Percentiles rank a stretch among this genome's conserved stretches.
These are phyloP conservation scores for Lagodon rhomboides DNA, from an alignment of 2,797 vertebrate species.

Conservation along the genomic window DNA sequence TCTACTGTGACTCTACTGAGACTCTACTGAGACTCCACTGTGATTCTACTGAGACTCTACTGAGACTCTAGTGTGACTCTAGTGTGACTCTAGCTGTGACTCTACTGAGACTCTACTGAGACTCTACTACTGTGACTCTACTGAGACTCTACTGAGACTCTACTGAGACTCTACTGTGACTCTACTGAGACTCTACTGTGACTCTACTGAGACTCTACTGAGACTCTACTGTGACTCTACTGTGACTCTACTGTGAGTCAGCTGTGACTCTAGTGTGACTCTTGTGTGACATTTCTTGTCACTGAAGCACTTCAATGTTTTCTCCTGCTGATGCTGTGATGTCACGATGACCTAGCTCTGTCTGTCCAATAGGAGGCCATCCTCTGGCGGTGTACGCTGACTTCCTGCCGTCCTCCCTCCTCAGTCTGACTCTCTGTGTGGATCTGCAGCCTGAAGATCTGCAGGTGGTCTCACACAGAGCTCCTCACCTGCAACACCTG, in stretches of 20 bases:
- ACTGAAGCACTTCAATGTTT: no score
- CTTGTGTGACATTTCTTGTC: no score
- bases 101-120: background rate
- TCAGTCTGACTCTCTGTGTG: conserved; percentile 61
- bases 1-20: no score
- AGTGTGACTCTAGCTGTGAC: no score
- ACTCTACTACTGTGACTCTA: background rate
- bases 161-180: no score
- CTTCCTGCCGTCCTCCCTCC: conserved; percentile 58
- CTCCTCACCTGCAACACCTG: conserved; percentile 57
- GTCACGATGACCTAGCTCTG: background rate
- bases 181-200: background rate
- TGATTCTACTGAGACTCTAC: background rate
- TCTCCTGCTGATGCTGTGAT: background rate
- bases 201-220: no score
- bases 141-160: background rate
- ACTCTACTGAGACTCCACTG: no score
- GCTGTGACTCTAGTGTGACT: background rate
- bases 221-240: background rate
- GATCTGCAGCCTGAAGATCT: conserved; percentile 61
- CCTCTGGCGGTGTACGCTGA: conserved; percentile 51
- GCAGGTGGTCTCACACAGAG: conserved; percentile 43
- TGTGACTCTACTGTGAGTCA: background rate
- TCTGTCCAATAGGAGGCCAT: conserved; percentile 60
- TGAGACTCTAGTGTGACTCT: no score